Base-by-base conservation (phyloP, 2,797 vertebrate species). In the Enteromius treurensis region DNA sequence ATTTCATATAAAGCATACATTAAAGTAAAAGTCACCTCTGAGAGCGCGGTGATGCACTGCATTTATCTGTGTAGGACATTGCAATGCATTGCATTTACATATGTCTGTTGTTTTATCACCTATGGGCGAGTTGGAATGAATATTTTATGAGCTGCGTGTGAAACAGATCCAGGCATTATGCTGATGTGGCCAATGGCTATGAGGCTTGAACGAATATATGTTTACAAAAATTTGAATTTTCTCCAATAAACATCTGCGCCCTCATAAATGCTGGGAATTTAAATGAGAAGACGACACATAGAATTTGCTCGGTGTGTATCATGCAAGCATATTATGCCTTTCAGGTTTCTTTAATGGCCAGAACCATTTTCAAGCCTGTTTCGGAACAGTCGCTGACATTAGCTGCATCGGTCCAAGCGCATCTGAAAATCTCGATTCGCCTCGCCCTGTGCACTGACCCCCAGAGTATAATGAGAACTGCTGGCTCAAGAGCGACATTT, bases 81-180 rank as follows among this genome's bases (percentile, higher is more conserved):
- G 42, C 47, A 82, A 69, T 77, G 79, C 80, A 80, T 80, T 82
- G 49, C 65, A 85, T 88, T 85, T 86, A 69, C 85, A 83, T 83
- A 77, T 19, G 7, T 83, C 49, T 49, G 77, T 40, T 23, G 65
- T 74, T 85, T 81, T 83, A 84, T 87, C 58, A 45, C 55, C 76
- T 85, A 79, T 85, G 47, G 32, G 71, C 37, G 82, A 55, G 47
- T 83, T 29, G 13, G 37, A 84, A 80, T 84, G 58, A 86, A 78
- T 83, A 67, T 53, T 68, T 70, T 69, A 51, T 21, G 32, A 69
- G 40, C 21, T 21, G 60, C 21, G 8, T 68, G 37, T 17, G 73
- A 69, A 83, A 78, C 19, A 21, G 13, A 78, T 78, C 34, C 21
- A 34, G 29, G 26, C 49, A 77, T 78, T 83, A 64, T 70, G 82